These are phyloP conservation scores for Tragelaphus strepsiceros DNA, from an alignment of 2,113 vertebrate species.

Conservation along the genomic window DNA sequence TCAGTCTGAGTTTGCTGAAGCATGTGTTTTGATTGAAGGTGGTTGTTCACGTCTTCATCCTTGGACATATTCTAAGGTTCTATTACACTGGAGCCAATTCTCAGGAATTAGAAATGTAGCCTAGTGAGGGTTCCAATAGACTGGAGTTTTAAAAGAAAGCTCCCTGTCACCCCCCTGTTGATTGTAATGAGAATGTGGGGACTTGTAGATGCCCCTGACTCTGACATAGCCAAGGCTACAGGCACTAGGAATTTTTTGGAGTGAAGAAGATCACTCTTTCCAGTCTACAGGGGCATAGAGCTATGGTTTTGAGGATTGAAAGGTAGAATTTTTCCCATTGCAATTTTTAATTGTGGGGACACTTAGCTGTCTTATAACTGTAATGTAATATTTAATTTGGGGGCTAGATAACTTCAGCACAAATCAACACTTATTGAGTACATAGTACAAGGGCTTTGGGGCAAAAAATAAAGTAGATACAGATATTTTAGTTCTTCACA, in stretches of 20 bases:
- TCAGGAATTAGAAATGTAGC: neutral
- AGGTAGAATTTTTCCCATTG: neutral
- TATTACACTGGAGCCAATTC: neutral
- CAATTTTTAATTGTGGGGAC: neutral
- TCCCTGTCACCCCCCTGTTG: neutral
- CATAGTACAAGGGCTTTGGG: neutral
- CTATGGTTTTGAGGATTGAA: neutral
- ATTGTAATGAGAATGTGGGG: neutral
- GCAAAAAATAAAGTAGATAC: neutral
- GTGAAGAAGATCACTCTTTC: neutral
- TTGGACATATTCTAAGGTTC: neutral
- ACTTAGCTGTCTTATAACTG: neutral
- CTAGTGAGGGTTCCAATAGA: neutral
- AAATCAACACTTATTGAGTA: neutral
- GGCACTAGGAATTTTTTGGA: neutral
- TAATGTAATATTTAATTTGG: neutral
- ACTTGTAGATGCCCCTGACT: no score
- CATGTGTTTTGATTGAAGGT: neutral
- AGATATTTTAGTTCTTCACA: neutral
- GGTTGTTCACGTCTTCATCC: neutral
- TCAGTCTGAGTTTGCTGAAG: neutral
- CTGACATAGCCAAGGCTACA: neutral
- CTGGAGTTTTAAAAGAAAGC: neutral
- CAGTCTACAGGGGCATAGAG: neutral
- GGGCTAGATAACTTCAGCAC: neutral